A percentile compares a stretch with the other conserved stretches of the same genome.
Conservation (phyloP, 2,113 vertebrate species). For the Pygoscelis adeliae region DNA sequence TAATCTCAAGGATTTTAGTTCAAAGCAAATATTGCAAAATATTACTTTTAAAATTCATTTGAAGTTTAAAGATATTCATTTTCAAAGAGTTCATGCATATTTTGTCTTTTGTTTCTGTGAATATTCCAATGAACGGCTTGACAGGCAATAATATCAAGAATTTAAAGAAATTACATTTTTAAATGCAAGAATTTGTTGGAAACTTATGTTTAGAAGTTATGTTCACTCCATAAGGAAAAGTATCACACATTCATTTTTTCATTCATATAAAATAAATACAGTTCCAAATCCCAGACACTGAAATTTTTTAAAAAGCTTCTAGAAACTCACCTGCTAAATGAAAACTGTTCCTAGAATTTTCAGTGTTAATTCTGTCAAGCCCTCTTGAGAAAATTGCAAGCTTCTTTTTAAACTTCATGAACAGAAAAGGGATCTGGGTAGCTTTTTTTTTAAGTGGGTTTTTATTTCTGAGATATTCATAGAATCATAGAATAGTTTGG, state of each 20-base stretch:
- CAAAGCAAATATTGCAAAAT: conserved; percentile 18
- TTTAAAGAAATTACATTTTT: not conserved
- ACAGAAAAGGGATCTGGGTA: not conserved
- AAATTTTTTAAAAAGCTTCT: not conserved
- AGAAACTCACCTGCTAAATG: not conserved
- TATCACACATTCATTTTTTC: not conserved
- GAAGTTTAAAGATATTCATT: not conserved
- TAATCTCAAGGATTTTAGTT: not conserved
- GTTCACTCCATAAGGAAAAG: not conserved
- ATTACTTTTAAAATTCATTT: not conserved
- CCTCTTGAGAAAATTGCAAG: not conserved
- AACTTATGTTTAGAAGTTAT: not conserved
- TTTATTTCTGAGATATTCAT: not conserved
- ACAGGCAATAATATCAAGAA: not conserved
- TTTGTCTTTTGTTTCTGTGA: not conserved
- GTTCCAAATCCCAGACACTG: not conserved
- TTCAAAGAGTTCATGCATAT: not conserved
- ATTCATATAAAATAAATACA: not conserved
- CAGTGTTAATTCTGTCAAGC: not conserved
- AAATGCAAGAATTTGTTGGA: not conserved
- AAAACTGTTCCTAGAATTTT: not conserved
- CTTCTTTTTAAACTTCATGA: not conserved
- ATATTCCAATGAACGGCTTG: not conserved
- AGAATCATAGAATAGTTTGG: too few species aligned
- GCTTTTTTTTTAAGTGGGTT: not conserved